phyloP scores from a whole-genome alignment of 2,888 invertebrate genomes.

The Helobdella robusta region DNA sequence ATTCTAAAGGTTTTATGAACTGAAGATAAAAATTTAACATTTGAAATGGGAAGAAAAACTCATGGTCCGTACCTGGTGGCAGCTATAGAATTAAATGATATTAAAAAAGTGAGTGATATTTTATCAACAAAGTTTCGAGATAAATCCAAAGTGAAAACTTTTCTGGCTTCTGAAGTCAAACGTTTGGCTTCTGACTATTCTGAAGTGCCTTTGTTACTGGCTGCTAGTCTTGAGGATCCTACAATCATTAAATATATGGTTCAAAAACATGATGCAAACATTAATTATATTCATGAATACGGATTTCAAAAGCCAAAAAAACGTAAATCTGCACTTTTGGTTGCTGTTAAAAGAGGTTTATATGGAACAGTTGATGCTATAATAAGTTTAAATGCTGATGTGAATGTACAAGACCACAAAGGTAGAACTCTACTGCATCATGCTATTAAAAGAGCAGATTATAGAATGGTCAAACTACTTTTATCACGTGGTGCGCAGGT shows the following conservation, averaged over 20 bases:
- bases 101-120: constrained; percentile 35
- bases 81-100: constrained; percentile 35
- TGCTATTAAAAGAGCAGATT: constrained; percentile 34
- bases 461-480: constrained; percentile 35
- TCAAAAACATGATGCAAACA: constrained; percentile 31
- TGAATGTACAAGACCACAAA: constrained; percentile 35
- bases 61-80: constrained; percentile 35
- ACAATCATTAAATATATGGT: constrained; percentile 33
- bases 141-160: constrained; percentile 32
- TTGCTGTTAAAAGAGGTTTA: constrained; percentile 33
- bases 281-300: constrained; percentile 34
- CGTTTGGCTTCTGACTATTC: constrained; percentile 34
- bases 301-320: constrained; percentile 30
- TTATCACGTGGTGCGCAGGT: constrained; percentile 33
- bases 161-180: constrained; percentile 32
- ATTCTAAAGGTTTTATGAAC: no score
- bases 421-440: constrained; percentile 35
- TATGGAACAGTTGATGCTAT: constrained; percentile 35
- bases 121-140: constrained; percentile 31
- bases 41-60: constrained; percentile 36
- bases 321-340: constrained; percentile 29
- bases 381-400: constrained; percentile 33
- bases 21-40: no score
- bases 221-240: constrained; percentile 34
- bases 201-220: constrained; percentile 35